Percentiles rank a stretch among this genome's conserved stretches.
These are phyloP conservation scores for Tiaroga cobitis DNA, from an alignment of 2,797 vertebrate species.

Conservation along the genomic window DNA sequence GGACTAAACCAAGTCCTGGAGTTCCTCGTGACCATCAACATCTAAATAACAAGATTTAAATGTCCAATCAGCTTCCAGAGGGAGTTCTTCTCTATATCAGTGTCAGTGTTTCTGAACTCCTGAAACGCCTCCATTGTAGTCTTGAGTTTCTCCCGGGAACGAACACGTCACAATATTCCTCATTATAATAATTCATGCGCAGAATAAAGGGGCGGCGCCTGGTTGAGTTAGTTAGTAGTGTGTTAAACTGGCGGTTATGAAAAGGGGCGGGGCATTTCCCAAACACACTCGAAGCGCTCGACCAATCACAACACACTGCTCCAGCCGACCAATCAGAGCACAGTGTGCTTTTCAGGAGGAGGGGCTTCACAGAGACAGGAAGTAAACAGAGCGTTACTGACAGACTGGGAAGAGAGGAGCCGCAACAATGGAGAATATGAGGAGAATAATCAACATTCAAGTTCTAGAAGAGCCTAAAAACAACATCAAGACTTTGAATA, in stretches of 20 bases:
- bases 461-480: neutral
- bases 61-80: neutral
- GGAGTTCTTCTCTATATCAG: too few relatives aligned
- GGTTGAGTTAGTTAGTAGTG: neutral
- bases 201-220: slow-evolving; percentile 3
- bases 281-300: neutral
- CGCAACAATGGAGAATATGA: too few relatives aligned
- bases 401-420: neutral
- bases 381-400: neutral
- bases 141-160: too few relatives aligned
- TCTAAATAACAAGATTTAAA: neutral
- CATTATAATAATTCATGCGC: too few relatives aligned
- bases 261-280: neutral
- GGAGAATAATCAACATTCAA: neutral
- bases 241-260: neutral
- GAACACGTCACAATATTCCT: too few relatives aligned
- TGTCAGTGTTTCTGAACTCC: too few relatives aligned
- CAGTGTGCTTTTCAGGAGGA: neutral
- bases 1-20: slow-evolving; percentile 29
- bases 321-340: neutral
- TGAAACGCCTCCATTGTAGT: too few relatives aligned
- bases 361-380: neutral
- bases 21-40: neutral
- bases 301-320: neutral
- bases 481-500: neutral